Percentiles rank a stretch among this genome's conserved stretches.
Conservation (phyloP, 2,113 vertebrate genomes). For the Carassius carassius region DNA sequence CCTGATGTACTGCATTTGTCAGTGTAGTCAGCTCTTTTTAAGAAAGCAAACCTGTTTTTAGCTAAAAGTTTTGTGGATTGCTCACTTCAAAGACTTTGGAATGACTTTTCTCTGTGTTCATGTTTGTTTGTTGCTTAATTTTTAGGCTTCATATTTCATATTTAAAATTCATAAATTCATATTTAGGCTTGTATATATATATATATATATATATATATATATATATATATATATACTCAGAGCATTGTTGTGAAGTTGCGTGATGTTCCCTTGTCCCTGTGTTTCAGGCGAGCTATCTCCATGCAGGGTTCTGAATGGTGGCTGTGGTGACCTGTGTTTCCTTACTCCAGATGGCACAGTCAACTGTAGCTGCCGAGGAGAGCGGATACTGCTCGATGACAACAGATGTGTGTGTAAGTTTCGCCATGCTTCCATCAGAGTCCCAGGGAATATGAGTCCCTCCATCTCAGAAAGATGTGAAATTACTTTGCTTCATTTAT, state of each 20-base stretch:
- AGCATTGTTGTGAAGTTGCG: not conserved
- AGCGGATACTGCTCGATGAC: constrained; percentile 87
- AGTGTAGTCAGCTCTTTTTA: constrained; percentile 28
- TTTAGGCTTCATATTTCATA: too few relatives aligned
- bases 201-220: too few relatives aligned
- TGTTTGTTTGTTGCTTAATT: constrained; percentile 26
- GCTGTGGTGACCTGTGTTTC: constrained; percentile 94
- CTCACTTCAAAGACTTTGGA: constrained; percentile 26
- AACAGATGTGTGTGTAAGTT: constrained; percentile 99
- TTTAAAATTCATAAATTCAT: too few relatives aligned
- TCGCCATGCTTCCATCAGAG: constrained; percentile 15
- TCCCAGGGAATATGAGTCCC: not conserved
- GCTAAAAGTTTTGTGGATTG: not conserved
- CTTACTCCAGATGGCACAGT: constrained; percentile 88
- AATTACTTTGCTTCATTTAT: not conserved
- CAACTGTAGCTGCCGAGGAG: constrained; percentile 93
- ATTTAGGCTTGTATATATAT: too few relatives aligned
- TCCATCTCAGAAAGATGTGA: not conserved
- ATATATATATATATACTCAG: not conserved
- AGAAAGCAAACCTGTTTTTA: not conserved
- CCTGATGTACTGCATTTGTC: constrained; percentile 4
- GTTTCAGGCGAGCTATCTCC: constrained; percentile 90
- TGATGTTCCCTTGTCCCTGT: constrained; percentile 13
- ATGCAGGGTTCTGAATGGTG: constrained; percentile 88
- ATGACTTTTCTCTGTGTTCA: not conserved